Evolutionary conservation across 2,888 invertebrate species (phyloP), one percentile per base, ranked within the genome.

Genomic region (Scaptomyza tumidula): DNA sequence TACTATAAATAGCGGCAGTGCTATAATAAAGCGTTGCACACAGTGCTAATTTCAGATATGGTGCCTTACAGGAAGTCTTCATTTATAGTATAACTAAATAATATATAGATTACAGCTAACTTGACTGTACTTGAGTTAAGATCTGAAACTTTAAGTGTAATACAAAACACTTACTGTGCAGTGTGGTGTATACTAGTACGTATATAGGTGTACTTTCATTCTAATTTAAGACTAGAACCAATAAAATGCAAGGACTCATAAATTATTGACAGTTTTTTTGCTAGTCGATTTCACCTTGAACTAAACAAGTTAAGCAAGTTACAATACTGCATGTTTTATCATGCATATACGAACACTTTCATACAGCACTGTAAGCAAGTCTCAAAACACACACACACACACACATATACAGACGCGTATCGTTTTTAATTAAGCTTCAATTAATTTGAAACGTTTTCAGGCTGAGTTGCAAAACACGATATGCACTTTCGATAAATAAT

Each of bases 371-470:
- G 50, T 58, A 39, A 52, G 58, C 48, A 50, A 59, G 31, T 55
- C 14, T 55, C 53, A 49, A 41, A 24, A 24, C 5, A 66, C 49
- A 54, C 16, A 61, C 7, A 27, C 52, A 46, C 24, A 56, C 39
- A 24, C 33, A 57, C n/a, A 46, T 7, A 35, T 13, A 19, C 49
- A 57, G n/a, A 54, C 7, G 46, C 24, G 44, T 73, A 57, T 62
- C 43, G 53, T 49, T 75, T 57, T 69, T 78, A 79, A 71, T 75
- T 52, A 75, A 66, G 27, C 65, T 76, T 60, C 71, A 79, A 79
- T 76, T 75, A 63, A 74, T 59, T 29, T 44, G 61, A 75, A 62
- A 59, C 57, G 24, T 41, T 52, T 65, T 24, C 37, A 37, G 16
- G 6, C 44, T 43, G 11, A 53, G 58, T 55, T 64, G 55, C 39